Evolutionary conservation across 1,140 invertebrate species (phyloP).

Genomic region (Triops cancriformis): DNA sequence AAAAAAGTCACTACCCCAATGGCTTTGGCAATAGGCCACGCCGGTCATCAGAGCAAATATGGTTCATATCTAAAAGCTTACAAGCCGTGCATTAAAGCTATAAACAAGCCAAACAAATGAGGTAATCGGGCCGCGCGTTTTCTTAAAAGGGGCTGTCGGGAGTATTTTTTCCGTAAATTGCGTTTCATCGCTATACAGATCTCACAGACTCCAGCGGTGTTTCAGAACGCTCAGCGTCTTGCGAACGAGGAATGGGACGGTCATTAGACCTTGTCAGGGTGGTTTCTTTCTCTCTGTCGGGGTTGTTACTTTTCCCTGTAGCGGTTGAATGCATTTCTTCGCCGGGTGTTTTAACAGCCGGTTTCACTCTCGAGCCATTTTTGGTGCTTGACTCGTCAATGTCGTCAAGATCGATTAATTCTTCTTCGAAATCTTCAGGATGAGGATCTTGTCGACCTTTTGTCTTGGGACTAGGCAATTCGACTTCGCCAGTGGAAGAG

Average conservation of each 20-base stretch:
- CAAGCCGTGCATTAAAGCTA: constrained; percentile 2
- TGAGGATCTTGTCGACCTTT: not conserved
- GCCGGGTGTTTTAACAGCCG: no score
- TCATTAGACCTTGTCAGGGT: not conserved
- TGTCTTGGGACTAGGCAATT: not conserved
- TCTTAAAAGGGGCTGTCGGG: no score
- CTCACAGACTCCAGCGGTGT: not conserved
- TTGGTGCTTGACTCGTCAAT: not conserved
- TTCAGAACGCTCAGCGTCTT: not conserved
- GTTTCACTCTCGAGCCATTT: no score
- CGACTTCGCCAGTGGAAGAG: not conserved
- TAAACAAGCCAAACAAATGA: not conserved
- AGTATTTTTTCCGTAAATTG: no score
- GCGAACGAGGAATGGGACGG: not conserved
- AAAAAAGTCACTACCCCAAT: no score
- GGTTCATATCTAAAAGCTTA: not conserved
- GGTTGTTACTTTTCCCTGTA: not conserved
- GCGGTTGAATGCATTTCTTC: no score
- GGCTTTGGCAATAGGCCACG: not conserved
- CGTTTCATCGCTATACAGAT: no score
- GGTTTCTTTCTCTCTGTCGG: not conserved
- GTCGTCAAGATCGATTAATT: not conserved
- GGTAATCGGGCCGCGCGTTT: no score
- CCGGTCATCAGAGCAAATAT: not conserved
- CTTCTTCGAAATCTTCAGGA: not conserved